phyloP scores from a whole-genome alignment of 2,888 invertebrate species.

The Pseudeuparius sepicola region DNA sequence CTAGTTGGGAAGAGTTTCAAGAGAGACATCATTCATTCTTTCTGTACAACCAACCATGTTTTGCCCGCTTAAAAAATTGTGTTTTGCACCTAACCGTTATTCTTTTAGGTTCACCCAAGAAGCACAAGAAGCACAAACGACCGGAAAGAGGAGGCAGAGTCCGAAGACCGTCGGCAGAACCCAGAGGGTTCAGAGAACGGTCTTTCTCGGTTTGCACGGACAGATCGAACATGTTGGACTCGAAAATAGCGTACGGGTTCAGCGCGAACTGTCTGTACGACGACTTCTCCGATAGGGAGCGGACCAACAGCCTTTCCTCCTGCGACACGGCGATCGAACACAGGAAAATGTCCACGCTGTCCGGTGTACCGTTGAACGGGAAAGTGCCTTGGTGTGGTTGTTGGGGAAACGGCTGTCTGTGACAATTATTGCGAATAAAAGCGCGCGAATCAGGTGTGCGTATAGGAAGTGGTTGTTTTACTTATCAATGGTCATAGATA shows the following conservation, averaged over 20 bases:
- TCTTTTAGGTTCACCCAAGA: constrained; percentile 25
- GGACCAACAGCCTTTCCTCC: constrained; percentile 55
- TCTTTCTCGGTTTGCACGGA: constrained; percentile 39
- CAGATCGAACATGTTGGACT: constrained; percentile 32
- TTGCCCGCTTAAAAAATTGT: too few species aligned
- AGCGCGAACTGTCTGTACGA: constrained; percentile 31
- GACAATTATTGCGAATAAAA: too few species aligned
- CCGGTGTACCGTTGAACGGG: constrained; percentile 46
- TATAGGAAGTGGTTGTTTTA: too few species aligned
- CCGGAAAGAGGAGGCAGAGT: constrained; percentile 26
- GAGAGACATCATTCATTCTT: too few species aligned
- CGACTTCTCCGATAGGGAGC: constrained; percentile 51
- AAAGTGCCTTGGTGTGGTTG: constrained; percentile 78
- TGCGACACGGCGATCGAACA: constrained; percentile 45
- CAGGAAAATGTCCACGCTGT: constrained; percentile 55
- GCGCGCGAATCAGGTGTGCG: too few species aligned
- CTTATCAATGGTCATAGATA: too few species aligned
- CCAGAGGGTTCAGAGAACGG: constrained; percentile 31
- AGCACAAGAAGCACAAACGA: constrained; percentile 36
- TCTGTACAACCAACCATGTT: too few species aligned
- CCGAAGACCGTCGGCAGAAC: constrained; percentile 30
- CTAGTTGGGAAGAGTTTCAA: too few species aligned
- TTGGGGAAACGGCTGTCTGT: constrained; percentile 68
- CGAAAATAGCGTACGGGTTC: constrained; percentile 25
- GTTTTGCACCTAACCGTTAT: too few species aligned